Base-by-base conservation (phyloP, 2,888 invertebrate genomes). In the Hypomecis punctinalis region DNA sequence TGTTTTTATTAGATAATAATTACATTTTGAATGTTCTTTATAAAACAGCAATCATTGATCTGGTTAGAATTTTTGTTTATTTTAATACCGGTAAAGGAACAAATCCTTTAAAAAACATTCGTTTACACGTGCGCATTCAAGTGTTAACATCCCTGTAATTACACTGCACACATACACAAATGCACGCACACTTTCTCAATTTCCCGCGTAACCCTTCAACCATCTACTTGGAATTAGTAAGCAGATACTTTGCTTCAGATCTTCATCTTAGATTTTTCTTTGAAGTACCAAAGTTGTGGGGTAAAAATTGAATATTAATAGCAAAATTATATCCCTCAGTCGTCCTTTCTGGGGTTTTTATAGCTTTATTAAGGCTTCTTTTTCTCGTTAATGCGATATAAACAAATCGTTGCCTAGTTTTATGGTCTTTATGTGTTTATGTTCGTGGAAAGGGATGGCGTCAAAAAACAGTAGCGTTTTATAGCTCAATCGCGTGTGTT, bases 271-370 rank as follows among this genome's bases (percentile, higher is more conserved):
- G 85, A 88, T 88, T 86, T 87, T 93, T 92, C 91, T 91, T 90
- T 92, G 92, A 92, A 93, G 89, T 83, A 77, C 80, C 76, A 83
- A 74, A 86, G 80, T 85, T 88, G 85, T 83, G 83, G 85, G 88
- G 86, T 86, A 85, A 87, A 91, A 90, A 92, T 92, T 91, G 92
- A 93, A 93, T 93, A 92, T 93, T 92, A 93, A 93, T 93, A 91
- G 92, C 88, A 80, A 91, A 88, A 91, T 92, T 91, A 92, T 89
- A 85, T 84, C 82, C 80, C 78, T 70, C 69, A 73, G 74, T 68
- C 79, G 83, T 81, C 84, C 79, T 78, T 83, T 82, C 83, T 81
- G 64, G 76, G 80, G 82, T 85, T 89, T 91, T 92, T 92, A 93
- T 93, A 88, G 83, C 92, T 92, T 89, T 92, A 92, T 92, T 91